Evolutionary conservation across 2,113 vertebrate species (phyloP), one percentile per base, ranked within the genome.

Genomic region (Sphaerodactylus townsendi): DNA sequence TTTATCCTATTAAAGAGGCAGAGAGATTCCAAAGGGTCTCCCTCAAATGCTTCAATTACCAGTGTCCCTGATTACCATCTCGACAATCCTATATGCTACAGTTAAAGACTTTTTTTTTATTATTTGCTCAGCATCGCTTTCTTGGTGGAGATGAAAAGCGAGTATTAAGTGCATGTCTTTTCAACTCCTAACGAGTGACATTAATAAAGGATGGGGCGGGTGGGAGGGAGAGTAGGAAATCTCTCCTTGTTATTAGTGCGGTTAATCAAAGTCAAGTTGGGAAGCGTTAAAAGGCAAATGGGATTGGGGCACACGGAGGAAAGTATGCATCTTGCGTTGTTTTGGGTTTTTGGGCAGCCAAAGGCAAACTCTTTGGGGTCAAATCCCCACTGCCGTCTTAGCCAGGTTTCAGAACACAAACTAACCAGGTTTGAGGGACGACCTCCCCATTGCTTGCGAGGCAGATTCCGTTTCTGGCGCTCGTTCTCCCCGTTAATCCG

Each of bases 1-100:
- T 44, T 96, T 95, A 97, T 97, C 95, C 95, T 96, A 96, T 96
- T 97, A 96, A 97, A 95, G 92, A 95, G 95, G 94, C 94, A 95
- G 96, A 94, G 95, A 94, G 95, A 95, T 95, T 95, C 95, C 96
- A 93, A 96, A 96, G 95, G 92, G 93, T 95, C 91, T 93, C 93
- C 94, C 94, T 94, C 93, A 93, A 94, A 96, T 96, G 96, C 95
- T 94, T 96, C 94, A 96, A 96, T 96, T 96, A 97, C 95, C 92
- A 95, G 91, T 93, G 94, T 94, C 95, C 92, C 93, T 95, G 96
- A 95, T 96, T 95, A 95, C 93, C 96, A 96, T 96, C 94, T 88
- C 92, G 90, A 94, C 95, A 95, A 95, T 95, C 93, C 93, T 95
- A 94, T 94, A 91, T 88, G 93, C 91, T 94, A 93, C 93, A 94